phyloP scores from a whole-genome alignment of 2,888 invertebrate species.

The Apotomis capreana region DNA sequence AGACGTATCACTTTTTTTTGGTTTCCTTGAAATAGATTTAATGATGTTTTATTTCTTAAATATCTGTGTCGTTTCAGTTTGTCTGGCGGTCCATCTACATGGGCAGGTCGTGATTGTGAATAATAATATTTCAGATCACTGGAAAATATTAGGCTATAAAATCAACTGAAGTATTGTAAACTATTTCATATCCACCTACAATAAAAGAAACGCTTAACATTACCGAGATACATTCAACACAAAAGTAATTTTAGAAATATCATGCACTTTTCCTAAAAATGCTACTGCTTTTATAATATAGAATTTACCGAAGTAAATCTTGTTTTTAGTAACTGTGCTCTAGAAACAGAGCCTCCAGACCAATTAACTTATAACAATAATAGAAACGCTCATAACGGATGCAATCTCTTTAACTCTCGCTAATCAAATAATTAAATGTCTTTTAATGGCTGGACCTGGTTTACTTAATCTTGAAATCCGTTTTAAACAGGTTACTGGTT shows the following conservation, averaged over 20 bases:
- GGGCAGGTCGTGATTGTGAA: not conserved
- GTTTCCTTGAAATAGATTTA: constrained; percentile 17
- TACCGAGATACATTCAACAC: not conserved
- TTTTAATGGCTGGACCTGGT: constrained; percentile 9
- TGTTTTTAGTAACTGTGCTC: not conserved
- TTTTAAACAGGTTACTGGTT: constrained; percentile 8
- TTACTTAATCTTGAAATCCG: constrained; percentile 11
- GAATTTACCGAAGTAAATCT: not conserved
- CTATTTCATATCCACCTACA: not conserved
- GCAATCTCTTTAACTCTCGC: not conserved
- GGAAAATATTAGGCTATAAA: constrained; percentile 22
- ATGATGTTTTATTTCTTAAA: constrained; percentile 23
- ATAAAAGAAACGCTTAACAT: constrained; percentile 8
- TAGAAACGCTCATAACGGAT: constrained; percentile 1
- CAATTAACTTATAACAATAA: constrained; percentile 11
- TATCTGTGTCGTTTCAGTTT: constrained; percentile 3
- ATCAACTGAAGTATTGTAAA: constrained; percentile 5
- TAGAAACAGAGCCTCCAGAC: not conserved
- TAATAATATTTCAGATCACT: constrained; percentile 2
- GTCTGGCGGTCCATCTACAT: not conserved
- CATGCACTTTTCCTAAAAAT: not conserved
- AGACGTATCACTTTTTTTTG: not conserved
- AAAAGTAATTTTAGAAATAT: not conserved
- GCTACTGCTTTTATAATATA: not conserved
- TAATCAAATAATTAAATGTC: constrained; percentile 8